Evolutionary conservation across 53 echinoderm and acorn worm species (phyloP), one percentile per base, ranked within the genome.

Genomic region (Holothuria leucospilota): DNA sequence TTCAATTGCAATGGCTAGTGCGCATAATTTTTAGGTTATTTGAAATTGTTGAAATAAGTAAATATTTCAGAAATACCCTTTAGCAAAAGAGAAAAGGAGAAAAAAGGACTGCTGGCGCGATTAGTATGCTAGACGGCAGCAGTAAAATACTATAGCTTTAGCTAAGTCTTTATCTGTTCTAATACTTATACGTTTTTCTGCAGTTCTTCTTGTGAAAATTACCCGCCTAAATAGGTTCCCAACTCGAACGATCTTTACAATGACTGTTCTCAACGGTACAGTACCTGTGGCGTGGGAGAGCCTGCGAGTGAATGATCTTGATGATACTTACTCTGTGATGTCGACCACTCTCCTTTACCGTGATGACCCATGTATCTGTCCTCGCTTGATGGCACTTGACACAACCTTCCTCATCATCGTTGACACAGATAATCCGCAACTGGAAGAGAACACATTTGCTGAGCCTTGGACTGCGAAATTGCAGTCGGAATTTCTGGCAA

Each of bases 221-320:
- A 67, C 67, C 30, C 67, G 24, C 27, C 24, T 27, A 21, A 67
- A 67, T 21, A 16, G 67, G 28, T 67, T 67, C 14, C 67, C 15
- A 30, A 67, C 67, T 13, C 28, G 67, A 30, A 67, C 67, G 67
- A 67, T 67, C 67, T 67, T 67, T 27, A 67, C 27, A 13, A 67
- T 67, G 28, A 30, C 27, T 30, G 30, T 67, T 14, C 67, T 67
- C 1, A 27, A 67, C 13, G 67, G 27, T 27, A 56, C 56, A 4
- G 67, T 67, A 13, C 27, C 28, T 67, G 27, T 21, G 28, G 28
- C 67, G 15, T 27, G 30, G 27, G 28, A 30, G 27, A 67, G 67
- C 67, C 21, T 9, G 18, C 67, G 27, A 11, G 30, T 29, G 28
- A 30, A 29, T 21, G 24, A 6, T 21, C 16, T 56, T 56, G 56